A percentile compares a stretch with the other conserved stretches of the same genome.
These are phyloP conservation scores for Gambusia holbrooki DNA, from an alignment of 2,113 vertebrate genomes.

Conservation along the genomic window DNA sequence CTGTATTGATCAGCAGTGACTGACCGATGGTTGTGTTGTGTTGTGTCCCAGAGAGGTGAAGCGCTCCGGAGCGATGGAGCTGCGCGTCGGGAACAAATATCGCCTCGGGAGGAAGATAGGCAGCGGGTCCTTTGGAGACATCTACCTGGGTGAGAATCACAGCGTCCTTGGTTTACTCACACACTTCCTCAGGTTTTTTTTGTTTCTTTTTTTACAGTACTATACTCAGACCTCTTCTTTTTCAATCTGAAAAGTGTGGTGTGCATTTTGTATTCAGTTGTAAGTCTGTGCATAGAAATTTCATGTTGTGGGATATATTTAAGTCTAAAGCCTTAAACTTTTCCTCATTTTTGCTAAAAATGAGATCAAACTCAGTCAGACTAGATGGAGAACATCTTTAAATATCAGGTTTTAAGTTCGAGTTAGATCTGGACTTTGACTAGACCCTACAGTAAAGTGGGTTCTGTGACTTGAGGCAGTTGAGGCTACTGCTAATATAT, in stretches of 20 bases:
- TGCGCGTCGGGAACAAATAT: slow-evolving; percentile 97
- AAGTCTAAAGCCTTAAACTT: too few species aligned
- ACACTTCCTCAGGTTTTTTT: background rate
- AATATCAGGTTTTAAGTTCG: too few species aligned
- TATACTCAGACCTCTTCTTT: too few species aligned
- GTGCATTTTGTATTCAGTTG: background rate
- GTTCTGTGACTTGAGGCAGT: too few species aligned
- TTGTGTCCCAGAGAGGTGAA: slow-evolving; percentile 49
- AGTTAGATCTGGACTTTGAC: background rate
- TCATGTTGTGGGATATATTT: too few species aligned
- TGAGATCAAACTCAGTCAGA: too few species aligned
- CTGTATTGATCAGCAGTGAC: slow-evolving; percentile 57
- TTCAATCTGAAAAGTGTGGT: background rate
- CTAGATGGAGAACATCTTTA: too few species aligned
- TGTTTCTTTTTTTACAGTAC: background rate
- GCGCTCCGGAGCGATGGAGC: slow-evolving; percentile 85
- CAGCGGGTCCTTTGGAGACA: slow-evolving; percentile 96
- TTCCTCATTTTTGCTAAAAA: too few species aligned
- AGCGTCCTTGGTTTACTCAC: background rate
- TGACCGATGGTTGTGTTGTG: slow-evolving; percentile 36
- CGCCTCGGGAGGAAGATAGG: slow-evolving; percentile 96
- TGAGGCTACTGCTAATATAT: too few species aligned
- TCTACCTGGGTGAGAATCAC: slow-evolving; percentile 88
- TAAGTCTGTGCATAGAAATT: too few species aligned
- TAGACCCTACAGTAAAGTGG: background rate